Base-by-base conservation (phyloP, 2,888 invertebrate genomes). In the Xestoiulus laeticollis region DNA sequence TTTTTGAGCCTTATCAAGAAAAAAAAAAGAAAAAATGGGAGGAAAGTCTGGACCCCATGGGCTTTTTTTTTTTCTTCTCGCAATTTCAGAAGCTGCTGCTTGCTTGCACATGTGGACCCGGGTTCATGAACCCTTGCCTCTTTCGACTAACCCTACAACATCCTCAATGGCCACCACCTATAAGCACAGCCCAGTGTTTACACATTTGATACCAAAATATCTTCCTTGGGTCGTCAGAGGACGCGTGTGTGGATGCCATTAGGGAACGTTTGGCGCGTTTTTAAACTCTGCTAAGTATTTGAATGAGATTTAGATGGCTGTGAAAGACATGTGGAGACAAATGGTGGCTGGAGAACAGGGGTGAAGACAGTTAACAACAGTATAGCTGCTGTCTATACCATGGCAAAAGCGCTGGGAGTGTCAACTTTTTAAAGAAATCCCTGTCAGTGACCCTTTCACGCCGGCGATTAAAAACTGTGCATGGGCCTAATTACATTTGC, bases 351-450 rank as follows among this genome's bases (percentile, higher is more conserved):
- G n/a, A 59, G 3, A n/a, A 59, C 59, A n/a, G 59, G 59, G 59
- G 59, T 59, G 59, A 59, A 59, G 59, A 59, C 59, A 59, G 59
- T 59, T 59, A 59, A 59, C 59, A 59, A 59, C 59, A 59, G 59
- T 59, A n/a, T n/a, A 59, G 59, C 59, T 59, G 19, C 14, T 59
- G n/a, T 19, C 59, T 59, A n/a, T n/a, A n/a, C 59, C 59, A 59
- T n/a, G n/a, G 59, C 59, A 59, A n/a, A n/a, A 19, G 59, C 19
- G 59, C 59, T n/a, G 59, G 59, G 59, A 19, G 59, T 59, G 59
- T 59, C 59, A 22, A 59, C 59, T 59, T 59, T 59, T 59, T 59
- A n/a, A 59, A 59, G 22, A n/a, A 59, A n/a, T 59, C 59, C 19
- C 59, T n/a, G 59, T 59, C 59, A 59, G 59, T 59, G 59, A 59